phyloP scores from a whole-genome alignment of 2,113 vertebrate genomes.

The Thymallus thymallus region DNA sequence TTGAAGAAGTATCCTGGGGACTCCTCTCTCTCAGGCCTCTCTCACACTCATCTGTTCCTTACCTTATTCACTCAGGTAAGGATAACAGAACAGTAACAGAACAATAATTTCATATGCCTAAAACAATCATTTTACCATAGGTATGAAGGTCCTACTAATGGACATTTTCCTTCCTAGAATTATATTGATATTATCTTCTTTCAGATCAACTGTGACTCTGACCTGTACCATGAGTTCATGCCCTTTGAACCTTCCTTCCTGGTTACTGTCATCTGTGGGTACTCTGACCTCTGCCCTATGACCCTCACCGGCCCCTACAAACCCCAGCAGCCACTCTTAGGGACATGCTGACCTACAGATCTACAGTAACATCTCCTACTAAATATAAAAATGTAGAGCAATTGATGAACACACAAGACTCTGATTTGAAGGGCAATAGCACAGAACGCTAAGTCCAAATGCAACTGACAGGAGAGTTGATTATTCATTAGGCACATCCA shows the following conservation, averaged over 20 bases:
- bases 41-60: slow-evolving; percentile 66
- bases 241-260: slow-evolving; percentile 72
- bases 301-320: slow-evolving; percentile 54
- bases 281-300: slow-evolving; percentile 61
- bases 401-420: too few relatives aligned
- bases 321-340: slow-evolving; percentile 33
- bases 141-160: slow-evolving; percentile 4
- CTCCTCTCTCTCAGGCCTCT: slow-evolving; percentile 65
- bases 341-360: slow-evolving; percentile 39
- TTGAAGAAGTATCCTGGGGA: slow-evolving; percentile 51
- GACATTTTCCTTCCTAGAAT: background rate
- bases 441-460: too few relatives aligned
- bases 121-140: background rate
- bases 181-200: slow-evolving; percentile 3
- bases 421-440: too few relatives aligned
- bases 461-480: too few relatives aligned
- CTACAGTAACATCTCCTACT: background rate
- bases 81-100: background rate
- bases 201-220: slow-evolving; percentile 68
- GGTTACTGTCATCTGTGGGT: slow-evolving; percentile 65
- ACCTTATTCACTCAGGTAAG: slow-evolving; percentile 71
- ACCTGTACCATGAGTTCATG: slow-evolving; percentile 58
- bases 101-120: background rate
- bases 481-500: too few relatives aligned
- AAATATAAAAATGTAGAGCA: too few relatives aligned